Evolutionary conservation across 1,140 invertebrate genomes (phyloP), one percentile per base, ranked within the genome.

Genomic region (Holcopasites calliopsidis): DNA sequence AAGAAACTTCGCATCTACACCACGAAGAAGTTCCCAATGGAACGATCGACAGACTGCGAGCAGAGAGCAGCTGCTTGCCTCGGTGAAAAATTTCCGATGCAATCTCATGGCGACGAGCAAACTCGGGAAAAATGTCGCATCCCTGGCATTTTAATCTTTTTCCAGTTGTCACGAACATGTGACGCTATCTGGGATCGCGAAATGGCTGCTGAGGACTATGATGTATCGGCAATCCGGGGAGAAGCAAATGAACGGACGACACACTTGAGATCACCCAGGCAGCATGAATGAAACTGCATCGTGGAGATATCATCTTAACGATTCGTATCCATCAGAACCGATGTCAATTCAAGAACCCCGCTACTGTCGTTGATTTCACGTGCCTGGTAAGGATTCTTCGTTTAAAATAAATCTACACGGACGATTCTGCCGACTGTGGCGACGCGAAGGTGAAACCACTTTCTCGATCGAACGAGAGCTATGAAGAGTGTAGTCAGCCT

Each of bases 281-380:
- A 31, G 16, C 21, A 54, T 52, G 70, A 40, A 54, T 44, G 71
- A 44, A 38, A 23, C 33, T 21, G n/a, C 47, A 13, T n/a, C 28
- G 28, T 2, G 23, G n/a, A 54, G 71, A 73, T 73, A 65, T 73
- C 60, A 65, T 73, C 71, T 73, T 65, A 73, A 65, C 71, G 71
- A 73, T 73, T 65, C 60, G 49, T 55, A 65, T 73, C 71, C 71
- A 55, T 73, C 60, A 73, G 18, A 8, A 23, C 11, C 71, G 60
- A 55, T 73, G 61, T 61, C 71, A 73, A 65, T 73, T 73, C 71
- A 44, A 55, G 35, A 44, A 44, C 26, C 49, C 28, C 21, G 38
- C 61, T 62, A 40, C 60, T 35, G n/a, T 16, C 28, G n/a, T 33
- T 42, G 70, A 73, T 54, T 65, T 64, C 35, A 38, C 52, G 16